Evolutionary conservation across 2,797 vertebrate genomes (phyloP), one percentile per base, ranked within the genome.

Genomic region (Enteromius paludinosus): DNA sequence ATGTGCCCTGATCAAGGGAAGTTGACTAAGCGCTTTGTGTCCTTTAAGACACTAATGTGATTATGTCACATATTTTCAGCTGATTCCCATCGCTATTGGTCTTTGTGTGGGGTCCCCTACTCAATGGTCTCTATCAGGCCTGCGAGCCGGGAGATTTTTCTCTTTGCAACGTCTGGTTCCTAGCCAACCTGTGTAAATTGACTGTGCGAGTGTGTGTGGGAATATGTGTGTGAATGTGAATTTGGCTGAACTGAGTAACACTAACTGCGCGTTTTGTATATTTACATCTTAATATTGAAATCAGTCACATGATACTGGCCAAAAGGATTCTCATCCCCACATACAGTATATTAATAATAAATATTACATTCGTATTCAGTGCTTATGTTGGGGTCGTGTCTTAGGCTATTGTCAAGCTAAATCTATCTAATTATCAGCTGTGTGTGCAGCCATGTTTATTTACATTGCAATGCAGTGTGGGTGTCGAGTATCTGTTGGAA

Each of bases 51-150:
- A 91, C 91, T 95, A 91, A 92, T 92, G 91, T 94, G 93, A 95
- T 95, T 95, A 90, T 90, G 90, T 92, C 93, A 92, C 92, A 94
- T 95, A 93, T 92, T 95, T 93, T 92, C 92, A 91, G 92, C 93
- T 92, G 91, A 92, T 92, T 95, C 92, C 91, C 92, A 94, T 89
- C 92, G 90, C 91, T 93, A 91, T 92, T 92, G 88, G 90, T 90
- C 93, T 92, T 92, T 91, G 92, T 94, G 92, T 94, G 93, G 92
- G 90, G 92, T 93, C 91, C 87, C 87, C 49, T 72, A 86, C 89
- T 93, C 83, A 89, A 88, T 91, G 85, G 89, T 83, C 86, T 88
- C 91, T 91, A 92, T 94, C 92, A 91, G 89, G 90, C 93, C 87
- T 92, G 91, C 92, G 91, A 92, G 89, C 81, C 84, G 81, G 89